Evolutionary conservation across 2,888 invertebrate genomes (phyloP).

Genomic region (Anaspis maculata): DNA sequence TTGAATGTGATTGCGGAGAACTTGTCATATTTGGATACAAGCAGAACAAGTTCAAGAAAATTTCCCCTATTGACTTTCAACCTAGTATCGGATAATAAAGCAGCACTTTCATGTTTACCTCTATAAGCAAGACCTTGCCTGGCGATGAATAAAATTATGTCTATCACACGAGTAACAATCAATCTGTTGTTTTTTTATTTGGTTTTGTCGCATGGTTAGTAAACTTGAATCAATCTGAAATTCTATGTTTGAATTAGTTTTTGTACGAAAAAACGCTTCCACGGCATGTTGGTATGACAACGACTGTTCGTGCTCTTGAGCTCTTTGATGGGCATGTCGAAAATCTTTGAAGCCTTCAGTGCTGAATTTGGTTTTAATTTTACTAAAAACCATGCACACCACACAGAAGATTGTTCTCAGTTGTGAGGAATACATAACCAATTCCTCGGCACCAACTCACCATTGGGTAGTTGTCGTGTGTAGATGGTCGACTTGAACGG

Average conservation of each 20-base stretch:
- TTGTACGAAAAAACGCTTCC: background rate
- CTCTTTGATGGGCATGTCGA: background rate
- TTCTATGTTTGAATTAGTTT: slow-evolving; percentile 1
- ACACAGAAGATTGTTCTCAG: background rate
- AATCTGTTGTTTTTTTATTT: background rate
- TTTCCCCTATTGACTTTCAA: background rate
- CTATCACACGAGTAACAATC: background rate
- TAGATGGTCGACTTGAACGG: background rate
- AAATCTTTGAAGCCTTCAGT: background rate
- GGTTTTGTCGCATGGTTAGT: background rate
- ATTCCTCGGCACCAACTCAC: background rate
- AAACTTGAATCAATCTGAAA: background rate
- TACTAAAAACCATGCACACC: background rate
- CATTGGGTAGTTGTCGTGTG: background rate
- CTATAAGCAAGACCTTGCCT: slow-evolving; percentile 1
- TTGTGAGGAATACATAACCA: background rate
- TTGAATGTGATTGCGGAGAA: no score
- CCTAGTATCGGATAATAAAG: background rate
- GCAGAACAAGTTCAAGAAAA: slow-evolving; percentile 1
- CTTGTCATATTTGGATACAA: slow-evolving; percentile 2
- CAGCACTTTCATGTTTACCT: background rate
- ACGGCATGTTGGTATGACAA: background rate
- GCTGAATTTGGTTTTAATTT: background rate
- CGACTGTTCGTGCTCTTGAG: background rate
- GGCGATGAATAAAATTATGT: slow-evolving; percentile 1